Evolutionary conservation across 2,888 invertebrate species (phyloP), one percentile per base, ranked within the genome.

Genomic region (Ligdia adustata): DNA sequence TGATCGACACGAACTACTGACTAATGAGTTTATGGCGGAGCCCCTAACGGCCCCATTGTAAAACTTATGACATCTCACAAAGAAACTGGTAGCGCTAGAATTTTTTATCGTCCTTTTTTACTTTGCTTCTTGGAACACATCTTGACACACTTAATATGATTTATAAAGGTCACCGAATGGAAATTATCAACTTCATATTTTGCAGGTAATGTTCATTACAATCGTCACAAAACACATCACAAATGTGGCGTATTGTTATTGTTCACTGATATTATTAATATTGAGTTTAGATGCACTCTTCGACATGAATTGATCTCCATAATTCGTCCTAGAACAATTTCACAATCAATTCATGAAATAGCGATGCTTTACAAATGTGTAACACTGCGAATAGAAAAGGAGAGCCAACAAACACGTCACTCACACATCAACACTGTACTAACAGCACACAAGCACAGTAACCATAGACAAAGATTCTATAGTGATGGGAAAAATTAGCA

Each of bases 31-130:
- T 90, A 90, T 88, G 88, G 88, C 71, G 89, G 88, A 76, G 85
- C 89, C 79, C 82, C 70, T 82, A 78, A 76, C 65, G 80, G 80
- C 74, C 80, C 82, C 89, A 90, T 89, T 85, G 82, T 88, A 79
- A 81, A 85, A 69, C 62, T 69, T 72, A 72, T 64, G 57, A 64
- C 69, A 69, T 69, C 69, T 69, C 59, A 64, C 66, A 69, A 77
- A 76, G 77, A 79, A 82, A 76, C 71, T 66, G 72, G 75, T 72
- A 74, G 72, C 61, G 60, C 57, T 46, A 28, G 37, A 28, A 2
- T 59, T 69, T 72, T 65, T 66, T 60, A 55, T 52, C 57, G 64
- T 72, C 71, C 60, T 66, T 69, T 69, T 74, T 72, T 66, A 59
- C 63, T 61, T 55, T 52, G 50, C 41, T 64, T 67, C 70, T 65